These are phyloP conservation scores for Cichlasoma orientale DNA, from an alignment of 2,797 vertebrate species.

Conservation along the genomic window DNA sequence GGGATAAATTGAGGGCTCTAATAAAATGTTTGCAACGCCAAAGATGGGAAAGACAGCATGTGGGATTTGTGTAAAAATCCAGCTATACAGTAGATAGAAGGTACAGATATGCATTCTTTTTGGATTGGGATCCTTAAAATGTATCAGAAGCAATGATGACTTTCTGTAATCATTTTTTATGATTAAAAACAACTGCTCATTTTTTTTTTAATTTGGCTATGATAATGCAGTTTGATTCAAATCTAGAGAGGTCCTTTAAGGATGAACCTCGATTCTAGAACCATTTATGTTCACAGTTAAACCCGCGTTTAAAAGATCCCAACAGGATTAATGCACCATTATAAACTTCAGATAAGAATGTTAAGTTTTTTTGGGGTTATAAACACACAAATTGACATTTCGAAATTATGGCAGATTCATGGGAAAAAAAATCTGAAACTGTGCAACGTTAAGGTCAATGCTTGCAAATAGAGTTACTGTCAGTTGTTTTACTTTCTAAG, in stretches of 20 bases:
- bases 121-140: conserved; percentile 14
- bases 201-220: not conserved
- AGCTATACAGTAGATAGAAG: not conserved
- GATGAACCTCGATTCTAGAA: not conserved
- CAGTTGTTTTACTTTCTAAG: no score
- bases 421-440: no score
- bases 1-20: conserved; percentile 2
- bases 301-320: conserved; percentile 1
- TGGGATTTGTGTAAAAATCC: not conserved
- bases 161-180: conserved; percentile 1
- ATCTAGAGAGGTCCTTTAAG: conserved; percentile 11
- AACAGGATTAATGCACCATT: not conserved
- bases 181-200: conserved; percentile 7
- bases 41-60: not conserved
- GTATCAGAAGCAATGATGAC: not conserved
- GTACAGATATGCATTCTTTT: not conserved
- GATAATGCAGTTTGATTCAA: not conserved
- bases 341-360: not conserved
- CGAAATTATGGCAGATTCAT: not conserved
- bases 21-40: conserved; percentile 6
- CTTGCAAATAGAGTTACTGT: no score
- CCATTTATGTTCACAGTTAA: conserved; percentile 19
- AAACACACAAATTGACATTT: not conserved
- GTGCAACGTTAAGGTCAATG: no score
- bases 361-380: not conserved